phyloP scores from a whole-genome alignment of 2,797 vertebrate genomes.

The Characodon lateralis region DNA sequence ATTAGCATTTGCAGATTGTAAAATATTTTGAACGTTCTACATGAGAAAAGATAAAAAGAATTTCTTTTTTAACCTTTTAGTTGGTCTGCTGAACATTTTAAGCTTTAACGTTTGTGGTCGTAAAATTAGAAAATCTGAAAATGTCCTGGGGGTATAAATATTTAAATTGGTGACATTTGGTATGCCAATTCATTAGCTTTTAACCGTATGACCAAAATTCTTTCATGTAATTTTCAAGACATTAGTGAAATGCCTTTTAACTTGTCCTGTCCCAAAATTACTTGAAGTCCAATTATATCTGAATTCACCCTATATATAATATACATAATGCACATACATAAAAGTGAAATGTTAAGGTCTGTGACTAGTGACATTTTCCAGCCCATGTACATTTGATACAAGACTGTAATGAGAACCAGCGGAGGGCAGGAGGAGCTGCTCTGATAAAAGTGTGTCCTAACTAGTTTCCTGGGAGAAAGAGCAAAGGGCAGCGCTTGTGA shows the following conservation, averaged over 20 bases:
- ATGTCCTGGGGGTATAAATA: no score
- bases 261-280: not conserved
- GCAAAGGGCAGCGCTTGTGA: conserved; percentile 48
- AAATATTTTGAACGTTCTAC: not conserved
- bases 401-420: conserved; percentile 69
- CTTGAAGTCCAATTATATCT: not conserved
- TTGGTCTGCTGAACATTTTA: not conserved
- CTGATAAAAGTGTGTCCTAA: conserved; percentile 38
- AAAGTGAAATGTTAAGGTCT: conserved; percentile 23
- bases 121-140: no score
- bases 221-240: not conserved
- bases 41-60: not conserved
- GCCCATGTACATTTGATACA: conserved; percentile 64
- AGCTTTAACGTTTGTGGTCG: not conserved
- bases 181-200: not conserved
- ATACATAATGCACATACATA: conserved; percentile 7
- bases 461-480: conserved; percentile 29
- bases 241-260: not conserved
- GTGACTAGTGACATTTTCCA: conserved; percentile 52
- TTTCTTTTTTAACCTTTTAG: not conserved
- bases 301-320: not conserved
- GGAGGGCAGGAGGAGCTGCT: conserved; percentile 41
- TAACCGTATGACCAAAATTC: not conserved
- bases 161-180: not conserved
- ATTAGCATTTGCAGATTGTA: not conserved